Base-by-base conservation (phyloP, 2,888 invertebrate genomes). In the Tetragnatha montana region DNA sequence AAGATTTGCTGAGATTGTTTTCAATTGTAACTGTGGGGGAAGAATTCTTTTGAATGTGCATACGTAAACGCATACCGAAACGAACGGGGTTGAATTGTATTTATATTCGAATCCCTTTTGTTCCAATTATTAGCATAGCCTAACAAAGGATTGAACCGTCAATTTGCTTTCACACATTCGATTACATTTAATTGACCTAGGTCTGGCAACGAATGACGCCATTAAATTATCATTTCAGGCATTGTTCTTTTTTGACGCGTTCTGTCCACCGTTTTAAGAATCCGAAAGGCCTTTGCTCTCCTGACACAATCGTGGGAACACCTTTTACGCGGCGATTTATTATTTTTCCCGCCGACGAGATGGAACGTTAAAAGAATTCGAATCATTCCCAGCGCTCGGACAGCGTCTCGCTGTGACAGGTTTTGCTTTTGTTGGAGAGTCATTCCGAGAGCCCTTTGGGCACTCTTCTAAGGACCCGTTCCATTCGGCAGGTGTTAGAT, bases 291-390 rank as follows among this genome's bases (percentile, higher is more conserved):
- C n/a, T 12, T 60, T n/a, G 8, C n/a, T 22, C 21, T 79, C 21
- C 10, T 51, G 50, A 73, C 60, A 47, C 21, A 82, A 49, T 76
- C 83, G 75, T 76, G 83, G 49, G 83, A 83, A 69, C 68, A 74
- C 83, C 35, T 17, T 19, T 76, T 76, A 50, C 35, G 21, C 60
- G 35, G 73, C 60, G 60, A 17, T 49, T 60, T 75, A 21, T 76
- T 76, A 69, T 19, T 68, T 82, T 74, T 50, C 14, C 47, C 60
- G 6, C 35, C 21, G n/a, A 74, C 35, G 19, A 75, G 60, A 19
- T 76, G n/a, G 68, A 8, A 76, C 83, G 83, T 12, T 21, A 8
- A 19, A 83, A 69, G 83, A 83, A 83, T 83, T 76, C 69, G 84
- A 84, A 84, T 82, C 82, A 74, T 82, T 82, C 73, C 21, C 50